These are phyloP conservation scores for Pelodiscus sinensis DNA, from an alignment of 2,113 vertebrate genomes.

Conservation along the genomic window DNA sequence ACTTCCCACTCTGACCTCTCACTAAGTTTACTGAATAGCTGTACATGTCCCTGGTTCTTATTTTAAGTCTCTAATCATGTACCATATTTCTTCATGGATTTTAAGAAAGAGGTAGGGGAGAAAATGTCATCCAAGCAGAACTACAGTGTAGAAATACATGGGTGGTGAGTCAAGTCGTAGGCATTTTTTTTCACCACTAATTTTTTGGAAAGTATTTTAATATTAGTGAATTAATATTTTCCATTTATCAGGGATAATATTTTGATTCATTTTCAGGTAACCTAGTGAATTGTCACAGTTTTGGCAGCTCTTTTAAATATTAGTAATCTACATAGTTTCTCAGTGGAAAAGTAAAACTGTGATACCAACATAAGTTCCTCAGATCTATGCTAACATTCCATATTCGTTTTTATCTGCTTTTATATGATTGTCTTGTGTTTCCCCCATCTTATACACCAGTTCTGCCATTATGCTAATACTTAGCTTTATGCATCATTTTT, in stretches of 20 bases:
- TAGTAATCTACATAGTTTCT: not conserved
- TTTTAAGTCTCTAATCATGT: fast-evolving
- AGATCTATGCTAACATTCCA: not conserved
- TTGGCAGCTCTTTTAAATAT: not conserved
- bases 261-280: not conserved
- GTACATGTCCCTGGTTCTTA: not conserved
- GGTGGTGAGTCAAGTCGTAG: not conserved
- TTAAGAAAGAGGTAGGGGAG: not conserved
- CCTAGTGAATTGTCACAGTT: not conserved
- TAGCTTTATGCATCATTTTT: not conserved
- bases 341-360: not conserved
- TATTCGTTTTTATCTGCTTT: not conserved
- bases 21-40: not conserved
- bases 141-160: not conserved
- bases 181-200: not conserved
- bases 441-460: not conserved
- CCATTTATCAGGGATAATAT: not conserved
- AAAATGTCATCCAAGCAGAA: not conserved
- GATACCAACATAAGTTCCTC: not conserved
- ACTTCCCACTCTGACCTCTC: not conserved
- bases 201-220: not conserved
- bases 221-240: not conserved
- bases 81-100: not conserved
- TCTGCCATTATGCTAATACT: not conserved
- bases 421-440: not conserved